A percentile compares a stretch with the other conserved stretches of the same genome.
phyloP scores from a whole-genome alignment of 2,888 invertebrate species.

The Yponomeuta cagnagella region DNA sequence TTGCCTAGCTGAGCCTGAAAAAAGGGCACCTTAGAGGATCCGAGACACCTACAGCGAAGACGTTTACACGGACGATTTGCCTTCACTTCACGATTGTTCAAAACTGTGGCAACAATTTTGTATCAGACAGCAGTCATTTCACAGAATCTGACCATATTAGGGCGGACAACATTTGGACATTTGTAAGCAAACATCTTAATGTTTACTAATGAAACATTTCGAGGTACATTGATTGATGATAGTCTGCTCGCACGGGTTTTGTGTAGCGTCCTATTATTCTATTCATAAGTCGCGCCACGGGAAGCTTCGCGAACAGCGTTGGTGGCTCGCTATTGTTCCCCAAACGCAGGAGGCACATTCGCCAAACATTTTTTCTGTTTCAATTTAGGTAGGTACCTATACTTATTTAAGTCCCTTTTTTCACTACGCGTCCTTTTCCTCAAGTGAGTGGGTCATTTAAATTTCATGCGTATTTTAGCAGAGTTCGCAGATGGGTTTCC shows the following conservation, averaged over 20 bases:
- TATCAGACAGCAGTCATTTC: constrained; percentile 56
- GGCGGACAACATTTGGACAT: constrained; percentile 61
- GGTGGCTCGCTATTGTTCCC: constrained; percentile 65
- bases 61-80: background rate
- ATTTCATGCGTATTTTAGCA: constrained; percentile 66
- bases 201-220: constrained; percentile 75
- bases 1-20: background rate
- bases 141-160: constrained; percentile 59
- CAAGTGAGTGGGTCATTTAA: constrained; percentile 56
- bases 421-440: constrained; percentile 32
- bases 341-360: constrained; percentile 41
- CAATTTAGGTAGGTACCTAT: background rate
- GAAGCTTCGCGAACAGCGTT: constrained; percentile 56
- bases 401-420: constrained; percentile 35
- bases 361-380: constrained; percentile 45
- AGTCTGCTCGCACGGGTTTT: constrained; percentile 57
- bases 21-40: background rate
- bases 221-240: constrained; percentile 71
- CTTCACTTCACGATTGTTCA: constrained; percentile 31
- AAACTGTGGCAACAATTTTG: constrained; percentile 50
- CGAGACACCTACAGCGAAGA: background rate
- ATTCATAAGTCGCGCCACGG: constrained; percentile 67
- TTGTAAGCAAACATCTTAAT: constrained; percentile 75
- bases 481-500: constrained; percentile 55
- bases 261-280: constrained; percentile 63